Evolutionary conservation across 1,140 invertebrate genomes (phyloP).

Genomic region (Cylas formicarius): DNA sequence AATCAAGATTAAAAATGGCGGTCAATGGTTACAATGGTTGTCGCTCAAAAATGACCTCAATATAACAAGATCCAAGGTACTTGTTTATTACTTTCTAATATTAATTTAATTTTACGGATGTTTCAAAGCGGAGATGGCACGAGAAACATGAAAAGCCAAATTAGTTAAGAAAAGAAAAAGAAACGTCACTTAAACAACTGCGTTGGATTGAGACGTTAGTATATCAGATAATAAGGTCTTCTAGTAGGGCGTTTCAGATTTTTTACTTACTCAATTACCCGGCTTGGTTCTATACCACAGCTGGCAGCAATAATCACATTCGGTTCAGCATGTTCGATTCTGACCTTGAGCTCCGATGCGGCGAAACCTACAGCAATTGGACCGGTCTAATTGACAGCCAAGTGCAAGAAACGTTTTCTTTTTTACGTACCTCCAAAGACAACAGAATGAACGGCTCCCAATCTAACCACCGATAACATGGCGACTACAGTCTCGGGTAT

Average conservation of each 20-base stretch:
- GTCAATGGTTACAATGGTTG: too few relatives aligned
- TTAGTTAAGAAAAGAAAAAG: too few relatives aligned
- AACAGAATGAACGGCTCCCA: conserved; percentile 81
- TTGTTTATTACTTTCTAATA: too few relatives aligned
- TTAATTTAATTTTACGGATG: too few relatives aligned
- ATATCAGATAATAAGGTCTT: conserved; percentile 6
- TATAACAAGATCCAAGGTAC: too few relatives aligned
- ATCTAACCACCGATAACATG: conserved; percentile 72
- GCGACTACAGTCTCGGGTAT: conserved; percentile 81
- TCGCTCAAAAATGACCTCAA: too few relatives aligned
- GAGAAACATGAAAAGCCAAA: too few relatives aligned
- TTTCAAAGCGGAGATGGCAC: too few relatives aligned
- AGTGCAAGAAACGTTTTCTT: too few relatives aligned
- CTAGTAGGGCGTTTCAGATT: not conserved
- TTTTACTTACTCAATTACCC: conserved; percentile 62
- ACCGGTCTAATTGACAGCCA: not conserved
- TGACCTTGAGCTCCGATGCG: conserved; percentile 71
- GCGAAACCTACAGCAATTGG: conserved; percentile 65
- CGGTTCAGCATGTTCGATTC: conserved; percentile 82
- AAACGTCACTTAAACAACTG: too few relatives aligned
- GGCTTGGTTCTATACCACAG: conserved; percentile 81
- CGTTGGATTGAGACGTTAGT: too few relatives aligned
- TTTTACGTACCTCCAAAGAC: conserved; percentile 70
- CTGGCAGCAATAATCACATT: conserved; percentile 84
- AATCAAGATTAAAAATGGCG: too few relatives aligned